Percentiles rank a stretch among this genome's conserved stretches.
Conservation (phyloP, 2,113 vertebrate species). For the Sclerurus mexicanus region DNA sequence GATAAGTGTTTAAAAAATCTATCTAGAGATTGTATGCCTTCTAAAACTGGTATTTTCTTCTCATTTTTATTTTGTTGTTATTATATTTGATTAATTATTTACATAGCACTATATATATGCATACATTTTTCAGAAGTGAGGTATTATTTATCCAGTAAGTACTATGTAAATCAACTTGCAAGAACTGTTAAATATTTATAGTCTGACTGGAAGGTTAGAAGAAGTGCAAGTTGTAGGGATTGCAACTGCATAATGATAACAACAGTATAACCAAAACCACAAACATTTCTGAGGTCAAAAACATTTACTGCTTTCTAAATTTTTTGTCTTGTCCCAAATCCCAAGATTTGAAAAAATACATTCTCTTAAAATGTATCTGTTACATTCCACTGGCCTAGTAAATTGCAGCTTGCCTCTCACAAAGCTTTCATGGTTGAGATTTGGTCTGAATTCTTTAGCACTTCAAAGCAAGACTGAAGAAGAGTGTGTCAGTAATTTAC, state of each 20-base stretch:
- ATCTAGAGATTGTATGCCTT: not conserved
- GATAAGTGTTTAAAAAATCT: not conserved
- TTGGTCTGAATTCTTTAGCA: constrained; percentile 64
- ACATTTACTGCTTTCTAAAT: not conserved
- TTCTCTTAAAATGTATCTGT: constrained; percentile 21
- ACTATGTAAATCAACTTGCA: constrained; percentile 59
- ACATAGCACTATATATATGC: not conserved
- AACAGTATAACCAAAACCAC: not conserved
- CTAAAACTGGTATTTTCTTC: not conserved
- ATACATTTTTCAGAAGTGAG: constrained; percentile 40
- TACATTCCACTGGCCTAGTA: constrained; percentile 2
- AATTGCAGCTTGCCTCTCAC: constrained; percentile 30
- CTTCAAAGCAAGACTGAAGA: constrained; percentile 63
- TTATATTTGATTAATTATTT: constrained; percentile 59
- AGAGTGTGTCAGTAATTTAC: constrained; percentile 61
- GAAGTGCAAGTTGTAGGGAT: constrained; percentile 17
- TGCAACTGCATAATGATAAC: constrained; percentile 5
- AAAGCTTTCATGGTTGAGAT: constrained; percentile 52
- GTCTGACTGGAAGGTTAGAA: constrained; percentile 47
- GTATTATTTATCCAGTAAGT: constrained; percentile 46
- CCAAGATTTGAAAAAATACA: not conserved
- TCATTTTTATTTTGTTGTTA: constrained; percentile 23
- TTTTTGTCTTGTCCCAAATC: not conserved
- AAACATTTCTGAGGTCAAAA: constrained; percentile 18
- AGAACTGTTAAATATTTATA: constrained; percentile 64